These are phyloP conservation scores for Sorex araneus DNA, from an alignment of 2,113 vertebrate species.

Conservation along the genomic window DNA sequence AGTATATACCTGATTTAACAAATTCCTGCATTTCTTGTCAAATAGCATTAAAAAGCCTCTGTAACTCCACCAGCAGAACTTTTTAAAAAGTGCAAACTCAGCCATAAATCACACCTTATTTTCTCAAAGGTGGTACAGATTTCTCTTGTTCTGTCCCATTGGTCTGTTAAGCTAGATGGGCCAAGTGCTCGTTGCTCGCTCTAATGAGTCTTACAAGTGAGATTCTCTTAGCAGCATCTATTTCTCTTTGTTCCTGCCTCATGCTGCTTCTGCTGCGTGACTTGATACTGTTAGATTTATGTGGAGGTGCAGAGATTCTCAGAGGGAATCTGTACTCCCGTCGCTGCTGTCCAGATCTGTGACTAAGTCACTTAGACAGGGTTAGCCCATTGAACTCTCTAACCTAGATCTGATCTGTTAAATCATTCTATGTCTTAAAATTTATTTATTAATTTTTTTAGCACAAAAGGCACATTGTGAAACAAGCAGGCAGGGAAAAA, in stretches of 20 bases:
- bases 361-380: not conserved
- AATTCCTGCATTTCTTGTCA: constrained; percentile 23
- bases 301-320: not conserved
- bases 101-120: not conserved
- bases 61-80: not conserved
- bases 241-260: not conserved
- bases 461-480: not conserved
- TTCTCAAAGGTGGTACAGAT: constrained; percentile 9
- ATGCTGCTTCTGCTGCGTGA: not conserved
- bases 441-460: not conserved
- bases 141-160: not conserved
- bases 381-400: not conserved
- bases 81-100: constrained; percentile 42
- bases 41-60: not conserved
- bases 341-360: not conserved
- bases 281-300: not conserved
- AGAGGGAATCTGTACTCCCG: not conserved
- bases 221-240: not conserved
- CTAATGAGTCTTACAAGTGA: not conserved
- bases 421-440: not conserved
- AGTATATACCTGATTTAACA: not conserved
- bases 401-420: not conserved
- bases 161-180: not conserved
- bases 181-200: not conserved
- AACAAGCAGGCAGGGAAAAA: not conserved